Evolutionary conservation across 2,888 invertebrate genomes (phyloP), one percentile per base, ranked within the genome.

Genomic region (Temnothorax ravouxi): DNA sequence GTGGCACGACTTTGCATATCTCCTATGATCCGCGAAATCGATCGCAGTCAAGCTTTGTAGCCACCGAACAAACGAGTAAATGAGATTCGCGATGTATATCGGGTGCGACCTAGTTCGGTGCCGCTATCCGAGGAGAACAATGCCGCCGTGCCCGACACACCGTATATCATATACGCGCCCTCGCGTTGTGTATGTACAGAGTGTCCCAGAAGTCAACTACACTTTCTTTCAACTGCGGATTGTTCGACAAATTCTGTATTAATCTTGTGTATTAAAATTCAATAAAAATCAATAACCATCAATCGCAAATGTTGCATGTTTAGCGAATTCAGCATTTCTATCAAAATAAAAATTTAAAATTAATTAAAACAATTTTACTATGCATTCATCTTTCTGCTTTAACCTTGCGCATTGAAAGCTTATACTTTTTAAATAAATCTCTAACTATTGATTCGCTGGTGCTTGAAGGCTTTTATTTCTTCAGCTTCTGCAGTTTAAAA

Each of bases 51-150:
- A 77, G 83, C 76, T 74, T 44, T 77, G 87, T 64, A 83, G 74
- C 67, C 52, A 61, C 64, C 71, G 84, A 84, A 85, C 85, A 86
- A 88, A 87, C 87, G 88, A 88, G 88, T 83, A 88, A 88, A 88
- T 87, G 88, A 87, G 88, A 88, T 88, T 88, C 88, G 77, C 86
- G 84, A 75, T 81, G 87, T 88, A 89, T 88, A 88, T 87, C 86
- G 86, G 82, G 84, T 69, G 84, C 84, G 89, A 88, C 88, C 88
- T 85, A 87, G 86, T 89, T 88, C 83, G 67, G 64, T 77, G 80
- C 77, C 69, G 67, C 84, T 81, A 50, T 86, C 69, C 84, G 83
- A 59, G 52, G 77, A 87, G 86, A 88, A 88, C 89, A 88, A 88
- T 84, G 84, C 74, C 72, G 79, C 52, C 85, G 67, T 74, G 25